Evolutionary conservation across 2,888 invertebrate genomes (phyloP), one percentile per base, ranked within the genome.

Genomic region (Hetaerina titia): DNA sequence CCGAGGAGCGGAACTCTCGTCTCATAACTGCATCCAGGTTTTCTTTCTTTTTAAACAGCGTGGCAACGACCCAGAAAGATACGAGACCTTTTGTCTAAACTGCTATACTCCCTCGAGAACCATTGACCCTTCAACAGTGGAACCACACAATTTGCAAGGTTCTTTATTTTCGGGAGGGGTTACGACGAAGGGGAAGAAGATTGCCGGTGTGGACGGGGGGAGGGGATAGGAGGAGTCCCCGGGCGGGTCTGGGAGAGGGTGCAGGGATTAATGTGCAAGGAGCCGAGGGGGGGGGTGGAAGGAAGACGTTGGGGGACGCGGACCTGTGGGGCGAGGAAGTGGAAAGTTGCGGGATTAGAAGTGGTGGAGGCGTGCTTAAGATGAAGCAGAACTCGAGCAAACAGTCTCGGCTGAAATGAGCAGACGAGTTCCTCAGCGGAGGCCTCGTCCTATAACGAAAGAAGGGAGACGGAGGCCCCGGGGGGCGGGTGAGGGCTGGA

Each of bases 391-490:
- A 90, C 31, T 64, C 25, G 60, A 90, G 90, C 92, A 92, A 92
- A 92, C 92, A 69, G 92, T 63, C 92, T 92, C 81, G 69, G 69
- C 22, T 89, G 89, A 89, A 89, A 89, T n/a, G 89, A 89, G 89
- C 89, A 89, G 56, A 56, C 89, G 89, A 89, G 89, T 57, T 89
- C 89, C n/a, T 58, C 88, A 19, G 88, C 88, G 88, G 9, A 56
- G 45, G 17, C 56, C 89, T 45, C 88, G 88, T 45, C 56, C 88
- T 15, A 31, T 45, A 88, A 58, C 81, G 25, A 31, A 2, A n/a
- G 69, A 11, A n/a, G 69, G 22, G n/a, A 9, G 69, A 74, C 19
- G 69, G 69, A 7, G 69, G 19, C 63, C 63, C 69, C 69, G 19
- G 19, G 69, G 69, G 69, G 22, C 69, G 69, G 69, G 19, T 22